A percentile compares a stretch with the other conserved stretches of the same genome.
phyloP scores from a whole-genome alignment of 2,888 invertebrate genomes.

The Asteroscopus sphinx region DNA sequence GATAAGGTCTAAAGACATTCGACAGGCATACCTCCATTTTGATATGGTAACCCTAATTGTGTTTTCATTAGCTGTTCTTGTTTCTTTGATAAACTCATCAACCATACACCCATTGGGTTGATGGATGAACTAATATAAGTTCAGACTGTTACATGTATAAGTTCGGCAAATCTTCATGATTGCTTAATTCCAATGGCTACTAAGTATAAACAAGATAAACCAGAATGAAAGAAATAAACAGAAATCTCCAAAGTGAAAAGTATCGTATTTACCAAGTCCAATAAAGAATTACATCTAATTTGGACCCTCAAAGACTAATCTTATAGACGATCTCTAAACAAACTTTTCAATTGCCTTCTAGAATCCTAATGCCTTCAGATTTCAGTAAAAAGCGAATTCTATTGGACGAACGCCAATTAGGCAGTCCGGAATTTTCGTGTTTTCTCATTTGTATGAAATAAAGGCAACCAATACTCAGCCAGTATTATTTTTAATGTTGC shows the following conservation, averaged over 20 bases:
- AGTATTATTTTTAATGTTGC: conserved; percentile 56
- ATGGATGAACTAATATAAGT: no score
- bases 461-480: conserved; percentile 13
- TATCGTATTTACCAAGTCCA: conserved; percentile 9
- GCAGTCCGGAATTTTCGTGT: conserved; percentile 13
- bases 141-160: no score
- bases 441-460: conserved; percentile 27
- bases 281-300: conserved; percentile 34
- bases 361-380: conserved; percentile 29
- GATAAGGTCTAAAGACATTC: no score
- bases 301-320: conserved; percentile 12
- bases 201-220: conserved; percentile 2
- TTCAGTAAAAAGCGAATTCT: conserved; percentile 41
- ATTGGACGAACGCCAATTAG: conserved; percentile 45
- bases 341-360: conserved; percentile 26
- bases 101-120: no score
- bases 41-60: no score
- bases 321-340: conserved; percentile 19
- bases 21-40: no score
- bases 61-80: no score
- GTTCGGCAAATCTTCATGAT: no score
- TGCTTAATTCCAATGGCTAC: neutral
- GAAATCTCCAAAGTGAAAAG: conserved; percentile 5
- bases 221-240: conserved; percentile 1
- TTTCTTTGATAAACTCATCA: no score